A percentile compares a stretch with the other conserved stretches of the same genome.
phyloP scores from a whole-genome alignment of 2,113 vertebrate genomes.

The Rana temporaria region DNA sequence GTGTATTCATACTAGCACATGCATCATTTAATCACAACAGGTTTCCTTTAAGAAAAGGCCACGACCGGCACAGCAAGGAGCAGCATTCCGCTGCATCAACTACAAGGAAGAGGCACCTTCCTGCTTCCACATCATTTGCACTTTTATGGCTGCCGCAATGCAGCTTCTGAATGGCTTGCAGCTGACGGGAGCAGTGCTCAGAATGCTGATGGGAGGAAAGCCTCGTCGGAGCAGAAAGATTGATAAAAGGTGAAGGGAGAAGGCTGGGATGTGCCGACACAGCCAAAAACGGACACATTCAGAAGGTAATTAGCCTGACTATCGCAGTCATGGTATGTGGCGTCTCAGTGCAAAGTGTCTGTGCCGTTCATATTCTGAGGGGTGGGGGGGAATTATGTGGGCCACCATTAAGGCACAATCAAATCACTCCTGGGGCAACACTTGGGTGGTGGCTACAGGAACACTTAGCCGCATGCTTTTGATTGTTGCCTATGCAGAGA shows the following conservation, averaged over 20 bases:
- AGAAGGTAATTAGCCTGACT: too few species aligned
- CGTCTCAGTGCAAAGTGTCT: too few species aligned
- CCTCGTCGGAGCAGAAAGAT: neutral
- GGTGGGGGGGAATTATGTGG: too few species aligned
- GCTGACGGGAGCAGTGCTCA: neutral
- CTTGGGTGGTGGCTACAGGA: neutral
- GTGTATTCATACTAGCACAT: too few species aligned
- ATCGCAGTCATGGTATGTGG: too few species aligned
- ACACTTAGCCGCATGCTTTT: too few species aligned
- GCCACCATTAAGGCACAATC: too few species aligned
- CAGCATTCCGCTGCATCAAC: neutral
- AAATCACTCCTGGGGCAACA: neutral
- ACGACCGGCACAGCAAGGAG: neutral
- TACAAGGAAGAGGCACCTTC: neutral
- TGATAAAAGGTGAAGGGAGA: neutral
- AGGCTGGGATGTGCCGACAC: neutral
- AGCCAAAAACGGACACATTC: neutral
- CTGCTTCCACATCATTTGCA: neutral
- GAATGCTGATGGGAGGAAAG: constrained; percentile 36
- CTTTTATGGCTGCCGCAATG: constrained; percentile 51
- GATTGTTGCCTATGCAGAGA: too few species aligned
- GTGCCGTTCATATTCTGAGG: too few species aligned
- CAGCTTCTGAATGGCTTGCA: constrained; percentile 12
- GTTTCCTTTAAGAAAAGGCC: too few species aligned
- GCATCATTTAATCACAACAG: too few species aligned